Evolutionary conservation across 1,140 invertebrate genomes (phyloP).

Genomic region (Panagrolaimus sp.): DNA sequence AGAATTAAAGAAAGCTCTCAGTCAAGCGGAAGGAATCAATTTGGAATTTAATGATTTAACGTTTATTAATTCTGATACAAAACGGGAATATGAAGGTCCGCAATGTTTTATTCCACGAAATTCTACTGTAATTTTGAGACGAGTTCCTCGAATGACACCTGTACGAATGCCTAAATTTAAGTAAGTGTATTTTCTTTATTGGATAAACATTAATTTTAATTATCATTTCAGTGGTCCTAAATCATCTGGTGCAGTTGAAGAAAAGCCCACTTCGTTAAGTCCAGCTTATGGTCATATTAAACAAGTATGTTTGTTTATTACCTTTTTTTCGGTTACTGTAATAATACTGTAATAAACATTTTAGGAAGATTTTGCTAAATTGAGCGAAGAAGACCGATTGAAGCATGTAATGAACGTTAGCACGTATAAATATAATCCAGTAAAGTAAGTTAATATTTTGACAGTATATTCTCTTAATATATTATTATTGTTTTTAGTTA

Average conservation of each 20-base stretch:
- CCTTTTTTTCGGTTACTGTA: background rate
- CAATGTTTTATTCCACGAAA: background rate
- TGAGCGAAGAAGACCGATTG: conserved; percentile 3
- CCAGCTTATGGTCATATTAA: background rate
- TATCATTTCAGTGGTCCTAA: background rate
- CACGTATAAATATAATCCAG: conserved; percentile 1
- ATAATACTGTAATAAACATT: background rate
- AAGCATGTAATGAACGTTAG: background rate
- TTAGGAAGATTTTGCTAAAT: conserved; percentile 5
- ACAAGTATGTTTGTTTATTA: background rate
- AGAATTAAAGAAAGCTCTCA: conserved; percentile 7
- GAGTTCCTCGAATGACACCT: background rate
- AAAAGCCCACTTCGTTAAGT: background rate
- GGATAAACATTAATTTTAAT: background rate
- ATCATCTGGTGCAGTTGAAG: too few species aligned
- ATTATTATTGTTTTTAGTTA: background rate
- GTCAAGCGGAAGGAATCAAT: conserved; percentile 1
- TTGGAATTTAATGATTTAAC: conserved; percentile 4
- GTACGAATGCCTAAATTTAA: background rate
- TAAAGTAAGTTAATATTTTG: background rate
- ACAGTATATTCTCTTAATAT: background rate
- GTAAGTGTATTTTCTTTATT: conserved; percentile 13
- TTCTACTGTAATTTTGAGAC: background rate
- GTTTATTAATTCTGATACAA: background rate
- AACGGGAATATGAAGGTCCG: conserved; percentile 4